Evolutionary conservation across 2,888 invertebrate genomes (phyloP).

Genomic region (Apoderus coryli): DNA sequence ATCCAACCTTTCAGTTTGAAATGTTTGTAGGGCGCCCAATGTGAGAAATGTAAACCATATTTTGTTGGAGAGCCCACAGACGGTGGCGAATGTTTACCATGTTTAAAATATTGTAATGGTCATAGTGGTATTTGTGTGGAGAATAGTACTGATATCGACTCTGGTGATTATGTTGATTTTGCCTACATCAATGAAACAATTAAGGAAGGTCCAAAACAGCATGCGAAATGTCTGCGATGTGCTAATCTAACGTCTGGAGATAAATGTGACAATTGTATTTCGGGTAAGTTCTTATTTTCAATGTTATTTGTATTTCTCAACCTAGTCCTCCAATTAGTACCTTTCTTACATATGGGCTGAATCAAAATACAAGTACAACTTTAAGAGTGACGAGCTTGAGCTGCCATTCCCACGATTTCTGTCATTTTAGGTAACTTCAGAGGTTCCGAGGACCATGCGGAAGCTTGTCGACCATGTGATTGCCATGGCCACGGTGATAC

Average conservation of each 20-base stretch:
- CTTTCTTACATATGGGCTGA: no score
- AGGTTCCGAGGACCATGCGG: constrained; percentile 60
- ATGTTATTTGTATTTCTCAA: no score
- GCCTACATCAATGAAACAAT: constrained; percentile 33
- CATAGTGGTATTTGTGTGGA: constrained; percentile 70
- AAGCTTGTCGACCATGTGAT: constrained; percentile 70
- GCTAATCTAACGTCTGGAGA: constrained; percentile 69
- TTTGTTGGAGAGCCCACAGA: constrained; percentile 84
- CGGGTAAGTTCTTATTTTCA: constrained; percentile 19
- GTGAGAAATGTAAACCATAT: constrained; percentile 77
- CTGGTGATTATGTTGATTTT: constrained; percentile 26
- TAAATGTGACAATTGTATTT: constrained; percentile 63
- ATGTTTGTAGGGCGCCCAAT: constrained; percentile 58
- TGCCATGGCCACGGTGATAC: constrained; percentile 90
- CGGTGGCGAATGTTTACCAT: constrained; percentile 76
- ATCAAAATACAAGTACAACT: no score
- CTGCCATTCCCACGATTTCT: no score
- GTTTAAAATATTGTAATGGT: constrained; percentile 77
- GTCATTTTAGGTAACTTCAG: constrained; percentile 42
- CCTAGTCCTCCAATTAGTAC: no score
- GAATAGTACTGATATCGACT: constrained; percentile 28
- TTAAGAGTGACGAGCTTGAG: no score
- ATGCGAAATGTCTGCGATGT: constrained; percentile 75
- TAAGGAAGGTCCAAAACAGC: constrained; percentile 48
- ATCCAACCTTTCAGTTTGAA: no score